Conservation (phyloP, 2,888 invertebrate species). For the Siphlonurus alternatus region DNA sequence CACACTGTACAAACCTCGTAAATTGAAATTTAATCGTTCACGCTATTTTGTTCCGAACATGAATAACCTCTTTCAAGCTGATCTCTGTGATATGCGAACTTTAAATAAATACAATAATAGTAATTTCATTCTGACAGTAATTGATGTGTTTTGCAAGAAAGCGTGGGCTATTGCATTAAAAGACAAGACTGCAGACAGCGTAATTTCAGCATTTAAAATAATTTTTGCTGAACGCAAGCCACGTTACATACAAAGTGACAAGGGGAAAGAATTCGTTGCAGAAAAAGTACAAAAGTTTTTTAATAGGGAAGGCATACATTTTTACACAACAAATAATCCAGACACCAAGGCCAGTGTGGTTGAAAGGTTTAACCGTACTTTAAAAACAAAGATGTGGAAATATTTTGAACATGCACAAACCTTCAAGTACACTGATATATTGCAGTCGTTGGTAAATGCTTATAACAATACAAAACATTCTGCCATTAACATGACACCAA, state of each 20-base stretch:
- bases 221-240: not conserved
- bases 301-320: constrained; percentile 10
- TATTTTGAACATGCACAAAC: constrained; percentile 18
- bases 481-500: not conserved
- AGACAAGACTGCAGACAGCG: not conserved
- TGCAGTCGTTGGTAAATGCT: constrained; percentile 15
- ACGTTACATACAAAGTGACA: not conserved
- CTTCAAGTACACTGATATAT: constrained; percentile 17
- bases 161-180: not conserved
- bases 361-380: constrained; percentile 20
- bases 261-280: constrained; percentile 9
- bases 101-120: not conserved
- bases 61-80: constrained; percentile 1
- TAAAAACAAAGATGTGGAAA: constrained; percentile 19
- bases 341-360: constrained; percentile 20
- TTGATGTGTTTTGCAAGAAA: constrained; percentile 3
- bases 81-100: not conserved
- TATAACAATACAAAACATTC: constrained; percentile 17
- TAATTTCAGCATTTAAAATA: not conserved
- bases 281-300: constrained; percentile 7
- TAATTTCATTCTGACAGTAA: not conserved
- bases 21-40: not conserved
- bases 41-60: not conserved
- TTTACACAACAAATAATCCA: constrained; percentile 17
- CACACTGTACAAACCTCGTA: constrained; percentile 1